phyloP scores from a whole-genome alignment of 2,797 vertebrate genomes.

The Myoxocephalus aenaeus region DNA sequence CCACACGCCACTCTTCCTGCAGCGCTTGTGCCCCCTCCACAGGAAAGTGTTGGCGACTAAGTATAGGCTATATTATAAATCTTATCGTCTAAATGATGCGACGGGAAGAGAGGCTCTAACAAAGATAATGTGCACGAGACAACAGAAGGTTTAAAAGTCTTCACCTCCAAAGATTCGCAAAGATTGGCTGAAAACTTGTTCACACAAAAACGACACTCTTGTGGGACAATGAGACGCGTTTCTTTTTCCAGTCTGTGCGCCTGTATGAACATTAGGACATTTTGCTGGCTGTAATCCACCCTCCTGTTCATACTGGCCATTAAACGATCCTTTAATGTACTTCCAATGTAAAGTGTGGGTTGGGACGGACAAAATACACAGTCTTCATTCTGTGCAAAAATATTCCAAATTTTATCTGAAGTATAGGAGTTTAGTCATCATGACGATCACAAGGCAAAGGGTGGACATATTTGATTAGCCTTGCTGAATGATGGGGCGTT shows the following conservation, averaged over 20 bases:
- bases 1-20: constrained; percentile 67
- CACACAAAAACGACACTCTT: background rate
- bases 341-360: background rate
- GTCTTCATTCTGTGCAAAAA: background rate
- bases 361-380: no score
- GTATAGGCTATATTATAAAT: constrained; percentile 15
- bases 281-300: background rate
- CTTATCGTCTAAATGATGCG: constrained; percentile 8
- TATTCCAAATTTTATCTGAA: background rate
- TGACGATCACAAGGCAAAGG: no score
- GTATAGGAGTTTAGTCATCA: background rate
- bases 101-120: constrained; percentile 2
- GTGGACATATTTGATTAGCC: background rate
- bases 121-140: background rate
- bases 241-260: background rate
- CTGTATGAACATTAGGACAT: background rate
- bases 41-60: constrained; percentile 45
- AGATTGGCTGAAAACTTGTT: constrained; percentile 16
- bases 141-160: constrained; percentile 17
- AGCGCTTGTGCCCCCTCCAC: constrained; percentile 24
- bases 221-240: background rate
- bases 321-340: background rate
- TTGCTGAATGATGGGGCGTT: background rate
- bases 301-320: background rate
- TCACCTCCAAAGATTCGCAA: background rate